Evolutionary conservation across 2,797 vertebrate genomes (phyloP).

Genomic region (Rhynchotus rufescens): DNA sequence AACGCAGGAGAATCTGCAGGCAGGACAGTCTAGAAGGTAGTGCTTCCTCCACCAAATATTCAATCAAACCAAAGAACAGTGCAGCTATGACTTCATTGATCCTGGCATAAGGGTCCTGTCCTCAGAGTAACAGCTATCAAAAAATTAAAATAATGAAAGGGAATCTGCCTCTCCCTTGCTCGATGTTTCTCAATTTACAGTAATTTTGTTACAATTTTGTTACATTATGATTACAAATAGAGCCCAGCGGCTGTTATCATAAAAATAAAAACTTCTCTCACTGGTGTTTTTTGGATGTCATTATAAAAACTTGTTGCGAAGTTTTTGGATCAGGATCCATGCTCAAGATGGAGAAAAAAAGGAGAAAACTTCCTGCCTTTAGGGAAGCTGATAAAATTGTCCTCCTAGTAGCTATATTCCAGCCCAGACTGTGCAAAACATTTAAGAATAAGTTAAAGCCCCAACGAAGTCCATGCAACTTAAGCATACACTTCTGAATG

Average conservation of each 20-base stretch:
- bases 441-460: not conserved
- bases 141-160: not conserved
- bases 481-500: not conserved
- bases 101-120: not conserved
- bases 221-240: not conserved
- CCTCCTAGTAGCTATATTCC: too few relatives aligned
- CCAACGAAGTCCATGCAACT: not conserved
- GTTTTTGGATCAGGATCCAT: not conserved
- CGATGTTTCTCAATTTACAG: not conserved
- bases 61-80: not conserved
- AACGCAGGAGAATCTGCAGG: constrained; percentile 16
- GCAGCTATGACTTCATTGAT: constrained; percentile 29
- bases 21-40: not conserved
- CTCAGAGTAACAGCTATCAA: not conserved
- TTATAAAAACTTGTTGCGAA: not conserved
- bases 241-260: not conserved
- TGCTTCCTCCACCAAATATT: constrained; percentile 46
- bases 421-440: not conserved
- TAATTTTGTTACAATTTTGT: not conserved
- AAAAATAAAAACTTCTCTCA: not conserved
- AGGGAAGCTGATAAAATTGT: not conserved
- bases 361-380: not conserved
- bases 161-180: not conserved
- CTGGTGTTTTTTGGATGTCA: not conserved
- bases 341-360: not conserved